phyloP scores from a whole-genome alignment of 2,797 vertebrate species.

The Gymnopithys bicolor region DNA sequence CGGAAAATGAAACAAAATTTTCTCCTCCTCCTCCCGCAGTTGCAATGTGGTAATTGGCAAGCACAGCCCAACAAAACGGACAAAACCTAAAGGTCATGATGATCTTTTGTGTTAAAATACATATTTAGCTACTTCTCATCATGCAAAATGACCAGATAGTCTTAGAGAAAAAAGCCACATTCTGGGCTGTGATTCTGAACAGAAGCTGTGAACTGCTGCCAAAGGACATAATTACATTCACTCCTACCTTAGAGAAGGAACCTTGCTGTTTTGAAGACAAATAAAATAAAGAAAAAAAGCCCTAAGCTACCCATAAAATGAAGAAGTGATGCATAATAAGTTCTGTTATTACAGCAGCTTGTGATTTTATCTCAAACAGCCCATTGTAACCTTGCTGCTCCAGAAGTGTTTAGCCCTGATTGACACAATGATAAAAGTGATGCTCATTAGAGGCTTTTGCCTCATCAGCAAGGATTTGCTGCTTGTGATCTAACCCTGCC shows the following conservation, averaged over 20 bases:
- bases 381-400: not conserved
- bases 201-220: slow-evolving; percentile 10
- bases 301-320: slow-evolving; percentile 7
- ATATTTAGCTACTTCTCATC: not conserved
- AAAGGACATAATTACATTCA: slow-evolving; percentile 3
- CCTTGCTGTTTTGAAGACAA: slow-evolving; percentile 2
- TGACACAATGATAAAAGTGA: not conserved
- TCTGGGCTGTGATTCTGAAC: slow-evolving; percentile 11
- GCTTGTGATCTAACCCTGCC: not conserved
- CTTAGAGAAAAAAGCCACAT: not conserved
- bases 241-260: not conserved
- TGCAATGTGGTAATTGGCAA: not conserved
- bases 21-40: fast-evolving
- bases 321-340: slow-evolving; percentile 23
- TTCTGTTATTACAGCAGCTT: not conserved
- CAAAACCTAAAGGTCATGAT: not conserved
- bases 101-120: slow-evolving; percentile 20
- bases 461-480: not conserved
- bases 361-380: slow-evolving; percentile 3
- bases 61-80: not conserved
- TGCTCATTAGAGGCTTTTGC: not conserved
- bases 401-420: not conserved
- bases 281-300: not conserved
- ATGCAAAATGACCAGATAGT: not conserved
- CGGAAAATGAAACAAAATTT: not conserved